Base-by-base conservation (phyloP, 2,113 vertebrate species). In the Pteruthius melanotis region DNA sequence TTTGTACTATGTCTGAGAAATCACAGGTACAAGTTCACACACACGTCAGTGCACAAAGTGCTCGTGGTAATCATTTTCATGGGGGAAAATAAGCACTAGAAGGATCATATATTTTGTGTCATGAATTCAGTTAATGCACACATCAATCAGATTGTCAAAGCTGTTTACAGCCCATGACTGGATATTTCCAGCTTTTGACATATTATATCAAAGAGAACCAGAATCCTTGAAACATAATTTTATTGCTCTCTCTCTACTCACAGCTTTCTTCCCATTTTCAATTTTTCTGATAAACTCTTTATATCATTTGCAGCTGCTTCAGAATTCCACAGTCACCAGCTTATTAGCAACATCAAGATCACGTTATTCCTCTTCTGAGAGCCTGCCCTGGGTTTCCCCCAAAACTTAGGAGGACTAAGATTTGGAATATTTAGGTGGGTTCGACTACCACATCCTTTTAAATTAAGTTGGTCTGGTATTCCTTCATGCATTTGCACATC, bases 131-230 rank as follows among this genome's bases (percentile, higher is more conserved):
- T 76, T 87, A 91, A 95, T 91, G 90, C 45, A 65, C 47, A 72
- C 83, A 92, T 97, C 76, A 92, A 88, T 97, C 92, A 95, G 61
- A 40, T 10, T 95, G 91, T 90, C 78, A 66, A 80, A 92, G 74
- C 52, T 94, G 87, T 95, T 97, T 95, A 96, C 90, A 86, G 45
- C 37, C 75, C 57, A 66, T 96, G 96, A 68, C 82, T 83, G 81
- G 64, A 50, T 75, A 85, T 82, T 74, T 72, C 81, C 42, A 82
- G 80, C 54, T 77, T 79, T 75, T 83, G 88, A 87, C 44, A 45
- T 81, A 54, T 94, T 88, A 70, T 91, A 66, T 90, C 94, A 94
- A 93, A 85, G 92, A 97, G 78, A 96, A 49, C 6, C 56, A 70
- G 8, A 18, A 92, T 47, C 78, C 94, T 81, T 42, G 83, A 81